phyloP scores from a whole-genome alignment of 1,140 invertebrate genomes.

The Magallana ariakensis region DNA sequence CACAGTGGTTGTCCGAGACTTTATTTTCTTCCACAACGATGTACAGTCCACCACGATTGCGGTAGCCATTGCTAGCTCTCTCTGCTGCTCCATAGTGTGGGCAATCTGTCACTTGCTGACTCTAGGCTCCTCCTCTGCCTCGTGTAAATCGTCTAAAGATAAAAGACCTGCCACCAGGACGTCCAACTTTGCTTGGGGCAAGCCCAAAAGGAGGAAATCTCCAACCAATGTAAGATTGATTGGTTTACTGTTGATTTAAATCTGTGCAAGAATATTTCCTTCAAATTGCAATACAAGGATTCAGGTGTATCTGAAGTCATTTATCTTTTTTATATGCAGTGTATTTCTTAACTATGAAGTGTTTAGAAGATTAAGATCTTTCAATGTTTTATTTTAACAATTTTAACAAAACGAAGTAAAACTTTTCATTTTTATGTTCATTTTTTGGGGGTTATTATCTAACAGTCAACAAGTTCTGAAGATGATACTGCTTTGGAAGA shows the following conservation, averaged over 20 bases:
- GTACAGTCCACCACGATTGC: conserved; percentile 72
- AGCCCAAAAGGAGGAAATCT: not conserved
- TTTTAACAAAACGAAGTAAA: too few species aligned
- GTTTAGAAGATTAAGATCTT: too few species aligned
- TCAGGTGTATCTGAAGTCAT: too few species aligned
- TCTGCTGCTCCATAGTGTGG: conserved; percentile 69
- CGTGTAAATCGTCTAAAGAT: conserved; percentile 5
- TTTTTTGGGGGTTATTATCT: not conserved
- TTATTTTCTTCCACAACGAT: conserved; percentile 71
- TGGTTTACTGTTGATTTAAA: not conserved
- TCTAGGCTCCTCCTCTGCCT: conserved; percentile 26
- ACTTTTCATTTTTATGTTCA: too few species aligned
- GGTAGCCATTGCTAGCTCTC: conserved; percentile 68
- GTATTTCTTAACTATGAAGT: too few species aligned
- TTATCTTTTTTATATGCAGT: conserved; percentile 8
- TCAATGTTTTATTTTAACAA: too few species aligned
- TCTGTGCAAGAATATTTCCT: too few species aligned
- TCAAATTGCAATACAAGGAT: too few species aligned
- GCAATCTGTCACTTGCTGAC: conserved; percentile 64
- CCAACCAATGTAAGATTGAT: conserved; percentile 16
- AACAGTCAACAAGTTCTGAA: conserved; percentile 15
- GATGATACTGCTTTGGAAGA: conserved; percentile 20
- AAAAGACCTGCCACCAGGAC: not conserved
- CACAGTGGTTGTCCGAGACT: conserved; percentile 61
- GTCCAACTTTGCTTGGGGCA: not conserved